These are phyloP conservation scores for Pan paniscus DNA, from an alignment of 2,113 vertebrate genomes.

Conservation along the genomic window DNA sequence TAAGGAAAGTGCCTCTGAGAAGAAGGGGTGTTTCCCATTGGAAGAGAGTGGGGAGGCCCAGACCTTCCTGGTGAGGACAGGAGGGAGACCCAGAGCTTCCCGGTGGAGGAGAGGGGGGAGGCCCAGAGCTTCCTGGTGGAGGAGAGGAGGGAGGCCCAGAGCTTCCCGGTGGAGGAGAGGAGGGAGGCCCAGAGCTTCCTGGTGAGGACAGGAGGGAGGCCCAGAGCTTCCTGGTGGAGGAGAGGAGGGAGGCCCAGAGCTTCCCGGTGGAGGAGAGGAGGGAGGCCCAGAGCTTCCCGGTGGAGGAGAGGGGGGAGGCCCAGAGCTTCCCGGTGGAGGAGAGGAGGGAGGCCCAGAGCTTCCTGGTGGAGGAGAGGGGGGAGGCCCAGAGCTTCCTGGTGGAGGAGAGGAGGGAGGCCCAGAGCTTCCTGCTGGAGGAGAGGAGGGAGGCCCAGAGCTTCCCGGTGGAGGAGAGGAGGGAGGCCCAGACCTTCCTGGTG, in stretches of 20 bases:
- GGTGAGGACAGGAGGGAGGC: rapidly evolving
- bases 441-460: rapidly evolving
- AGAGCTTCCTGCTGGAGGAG: rapidly evolving
- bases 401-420: too few species aligned
- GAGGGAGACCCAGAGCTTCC: too few species aligned
- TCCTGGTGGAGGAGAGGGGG: rapidly evolving
- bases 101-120: too few species aligned
- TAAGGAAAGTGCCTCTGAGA: not conserved
- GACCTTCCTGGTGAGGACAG: rapidly evolving
- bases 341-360: too few species aligned
- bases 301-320: rapidly evolving
- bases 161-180: rapidly evolving
- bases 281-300: too few species aligned
- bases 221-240: rapidly evolving
- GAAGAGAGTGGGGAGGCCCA: rapidly evolving
- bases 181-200: too few species aligned
- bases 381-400: rapidly evolving
- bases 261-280: too few species aligned
- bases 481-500: too few species aligned
- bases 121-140: too few species aligned
- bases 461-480: rapidly evolving
- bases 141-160: rapidly evolving
- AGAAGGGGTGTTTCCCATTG: rapidly evolving
- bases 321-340: rapidly evolving
- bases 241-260: too few species aligned